Conservation (phyloP, 2,888 invertebrate species). For the Lasioglossum zephyrum region DNA sequence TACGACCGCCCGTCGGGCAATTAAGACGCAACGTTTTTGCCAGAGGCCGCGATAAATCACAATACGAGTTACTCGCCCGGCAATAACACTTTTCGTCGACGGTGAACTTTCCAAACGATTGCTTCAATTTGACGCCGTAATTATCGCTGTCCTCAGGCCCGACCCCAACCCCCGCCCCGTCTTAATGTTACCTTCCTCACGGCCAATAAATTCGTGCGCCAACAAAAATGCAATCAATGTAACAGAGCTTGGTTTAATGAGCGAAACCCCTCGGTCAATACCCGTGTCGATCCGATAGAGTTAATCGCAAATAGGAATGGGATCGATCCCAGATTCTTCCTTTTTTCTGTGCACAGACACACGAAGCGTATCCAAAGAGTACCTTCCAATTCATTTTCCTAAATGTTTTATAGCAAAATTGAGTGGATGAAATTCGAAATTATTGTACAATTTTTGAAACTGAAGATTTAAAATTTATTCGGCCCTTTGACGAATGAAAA, state of each 20-base stretch:
- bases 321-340: not conserved
- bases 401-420: no score
- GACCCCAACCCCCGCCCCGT: not conserved
- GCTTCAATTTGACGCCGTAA: conserved; percentile 23
- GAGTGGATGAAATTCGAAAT: no score
- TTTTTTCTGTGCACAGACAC: not conserved
- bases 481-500: no score
- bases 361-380: not conserved
- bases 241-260: conserved; percentile 8
- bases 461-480: no score
- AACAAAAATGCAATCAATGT: conserved; percentile 7
- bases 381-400: not conserved
- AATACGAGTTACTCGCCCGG: conserved; percentile 31
- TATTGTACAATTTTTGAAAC: no score
- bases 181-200: conserved; percentile 12
- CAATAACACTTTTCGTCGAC: conserved; percentile 50
- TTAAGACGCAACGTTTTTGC: conserved; percentile 59
- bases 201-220: conserved; percentile 19
- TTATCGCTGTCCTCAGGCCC: conserved; percentile 15
- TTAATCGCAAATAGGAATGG: not conserved
- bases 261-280: not conserved
- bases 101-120: conserved; percentile 51
- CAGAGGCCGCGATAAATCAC: conserved; percentile 36
- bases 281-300: not conserved
- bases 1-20: conserved; percentile 36